A percentile compares a stretch with the other conserved stretches of the same genome.
Evolutionary conservation across 2,888 invertebrate genomes (phyloP).

Genomic region (Congeria kusceri): DNA sequence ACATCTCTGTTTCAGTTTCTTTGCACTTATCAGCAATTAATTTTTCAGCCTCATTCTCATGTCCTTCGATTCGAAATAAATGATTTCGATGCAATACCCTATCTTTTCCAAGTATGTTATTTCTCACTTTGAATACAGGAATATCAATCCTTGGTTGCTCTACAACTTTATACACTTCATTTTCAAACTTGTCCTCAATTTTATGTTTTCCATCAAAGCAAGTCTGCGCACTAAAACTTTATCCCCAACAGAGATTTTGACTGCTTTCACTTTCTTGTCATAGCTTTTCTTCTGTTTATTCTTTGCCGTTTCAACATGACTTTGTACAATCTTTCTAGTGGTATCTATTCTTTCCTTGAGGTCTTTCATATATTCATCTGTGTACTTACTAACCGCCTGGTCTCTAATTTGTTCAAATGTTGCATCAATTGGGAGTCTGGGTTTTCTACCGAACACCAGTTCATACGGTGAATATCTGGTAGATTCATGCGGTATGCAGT

Average conservation of each 20-base stretch:
- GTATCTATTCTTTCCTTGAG: slow-evolving; percentile 11
- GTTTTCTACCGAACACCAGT: slow-evolving; percentile 21
- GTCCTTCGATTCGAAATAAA: not conserved
- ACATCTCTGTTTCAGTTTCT: no score
- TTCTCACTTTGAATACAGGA: slow-evolving; percentile 12
- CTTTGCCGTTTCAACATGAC: slow-evolving; percentile 3
- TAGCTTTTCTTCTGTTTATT: slow-evolving; percentile 19
- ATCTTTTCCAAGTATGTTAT: not conserved
- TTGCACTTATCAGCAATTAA: no score
- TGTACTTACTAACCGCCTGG: not conserved
- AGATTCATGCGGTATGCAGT: slow-evolving; percentile 23
- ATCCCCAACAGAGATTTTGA: slow-evolving; percentile 18
- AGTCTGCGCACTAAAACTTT: slow-evolving; percentile 26
- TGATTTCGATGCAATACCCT: slow-evolving; percentile 26
- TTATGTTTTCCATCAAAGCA: slow-evolving; percentile 30
- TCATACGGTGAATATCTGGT: slow-evolving; percentile 22
- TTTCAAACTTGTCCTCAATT: slow-evolving; percentile 24
- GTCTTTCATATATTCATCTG: slow-evolving; percentile 22
- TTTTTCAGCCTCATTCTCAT: not conserved
- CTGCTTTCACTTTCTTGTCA: slow-evolving; percentile 13
- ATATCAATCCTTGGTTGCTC: slow-evolving; percentile 14
- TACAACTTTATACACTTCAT: slow-evolving; percentile 11
- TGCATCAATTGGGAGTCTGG: slow-evolving; percentile 24
- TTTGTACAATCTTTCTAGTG: slow-evolving; percentile 11
- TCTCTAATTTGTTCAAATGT: slow-evolving; percentile 7